A percentile compares a stretch with the other conserved stretches of the same genome.
These are phyloP conservation scores for Rugalucina vietnamica DNA, from an alignment of 2,888 invertebrate genomes.

Conservation along the genomic window DNA sequence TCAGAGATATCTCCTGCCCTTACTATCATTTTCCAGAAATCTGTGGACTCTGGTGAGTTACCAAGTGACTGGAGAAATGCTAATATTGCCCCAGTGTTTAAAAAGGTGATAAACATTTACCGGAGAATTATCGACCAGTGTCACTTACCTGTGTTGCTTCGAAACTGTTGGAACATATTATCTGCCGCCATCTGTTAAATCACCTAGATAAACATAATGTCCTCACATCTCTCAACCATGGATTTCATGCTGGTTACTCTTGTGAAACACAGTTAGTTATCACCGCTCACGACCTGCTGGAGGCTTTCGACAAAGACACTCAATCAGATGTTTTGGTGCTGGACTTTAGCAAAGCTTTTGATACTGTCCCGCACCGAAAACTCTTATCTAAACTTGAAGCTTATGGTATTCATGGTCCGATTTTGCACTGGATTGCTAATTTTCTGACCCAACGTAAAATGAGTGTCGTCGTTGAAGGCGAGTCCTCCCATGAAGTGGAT, in stretches of 20 bases:
- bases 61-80: slow-evolving; percentile 16
- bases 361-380: slow-evolving; percentile 6
- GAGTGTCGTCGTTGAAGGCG: slow-evolving; percentile 11
- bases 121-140: slow-evolving; percentile 32
- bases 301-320: slow-evolving; percentile 2
- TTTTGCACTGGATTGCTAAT: not conserved
- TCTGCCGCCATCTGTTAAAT: slow-evolving; percentile 11
- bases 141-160: slow-evolving; percentile 13
- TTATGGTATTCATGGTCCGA: slow-evolving; percentile 15
- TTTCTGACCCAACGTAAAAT: not conserved
- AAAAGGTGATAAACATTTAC: slow-evolving; percentile 27
- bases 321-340: slow-evolving; percentile 3
- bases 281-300: not conserved
- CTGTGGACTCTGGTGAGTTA: slow-evolving; percentile 8
- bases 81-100: slow-evolving; percentile 19
- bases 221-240: slow-evolving; percentile 18
- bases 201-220: slow-evolving; percentile 24
- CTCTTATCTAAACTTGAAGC: slow-evolving; percentile 15
- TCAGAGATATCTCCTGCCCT: slow-evolving; percentile 14
- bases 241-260: slow-evolving; percentile 25
- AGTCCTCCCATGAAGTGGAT: not conserved
- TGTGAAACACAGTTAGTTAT: slow-evolving; percentile 23
- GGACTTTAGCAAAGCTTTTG: slow-evolving; percentile 28
- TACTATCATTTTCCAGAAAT: not conserved
- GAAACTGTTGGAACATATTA: slow-evolving; percentile 34